Percentiles rank a stretch among this genome's conserved stretches.
phyloP scores from a whole-genome alignment of 2,888 invertebrate species.

The Drosophila fungiperda region DNA sequence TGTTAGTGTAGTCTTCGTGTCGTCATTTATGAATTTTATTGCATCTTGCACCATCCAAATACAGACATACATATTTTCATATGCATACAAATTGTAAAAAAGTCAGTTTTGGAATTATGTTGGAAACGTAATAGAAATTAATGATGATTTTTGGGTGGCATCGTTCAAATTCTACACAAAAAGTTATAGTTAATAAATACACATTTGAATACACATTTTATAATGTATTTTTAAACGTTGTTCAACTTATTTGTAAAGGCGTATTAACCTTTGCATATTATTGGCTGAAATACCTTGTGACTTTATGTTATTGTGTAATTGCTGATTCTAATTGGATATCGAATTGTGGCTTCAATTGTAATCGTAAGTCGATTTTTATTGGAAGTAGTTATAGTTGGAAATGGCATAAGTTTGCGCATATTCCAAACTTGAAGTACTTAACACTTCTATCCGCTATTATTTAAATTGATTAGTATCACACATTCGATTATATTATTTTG shows the following conservation, averaged over 20 bases:
- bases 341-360: neutral
- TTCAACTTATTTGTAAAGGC: neutral
- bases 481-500: neutral
- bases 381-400: neutral
- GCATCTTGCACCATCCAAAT: constrained; percentile 15
- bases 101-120: neutral
- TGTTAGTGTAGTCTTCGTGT: constrained; percentile 44
- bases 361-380: neutral
- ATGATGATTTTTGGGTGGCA: neutral
- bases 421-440: neutral
- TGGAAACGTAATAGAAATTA: neutral
- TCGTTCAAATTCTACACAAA: neutral
- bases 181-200: neutral
- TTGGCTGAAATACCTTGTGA: neutral
- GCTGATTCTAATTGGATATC: neutral
- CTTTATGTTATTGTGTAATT: neutral
- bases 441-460: neutral
- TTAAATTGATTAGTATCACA: too few species aligned
- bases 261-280: neutral
- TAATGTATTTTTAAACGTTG: neutral
- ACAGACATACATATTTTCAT: constrained; percentile 2
- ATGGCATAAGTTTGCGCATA: neutral
- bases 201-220: neutral
- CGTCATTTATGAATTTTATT: constrained; percentile 61
- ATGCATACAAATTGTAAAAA: neutral